Evolutionary conservation across 2,888 invertebrate genomes (phyloP).

Genomic region (Aethes cnicana): DNA sequence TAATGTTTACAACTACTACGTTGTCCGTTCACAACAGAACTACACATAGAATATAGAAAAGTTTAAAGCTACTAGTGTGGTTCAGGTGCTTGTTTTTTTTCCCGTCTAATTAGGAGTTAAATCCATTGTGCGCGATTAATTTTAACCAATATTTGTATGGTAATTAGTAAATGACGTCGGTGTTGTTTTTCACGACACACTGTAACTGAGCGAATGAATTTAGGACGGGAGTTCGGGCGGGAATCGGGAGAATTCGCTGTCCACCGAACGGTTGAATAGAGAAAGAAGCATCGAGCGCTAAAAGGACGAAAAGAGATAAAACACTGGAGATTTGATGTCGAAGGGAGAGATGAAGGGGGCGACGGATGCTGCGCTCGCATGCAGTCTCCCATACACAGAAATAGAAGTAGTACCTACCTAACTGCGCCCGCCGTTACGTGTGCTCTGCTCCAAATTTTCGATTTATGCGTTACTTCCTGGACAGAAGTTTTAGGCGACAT

Average conservation of each 20-base stretch:
- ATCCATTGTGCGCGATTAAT: slow-evolving; percentile 9
- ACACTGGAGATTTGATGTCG: slow-evolving; percentile 33
- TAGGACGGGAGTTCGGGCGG: slow-evolving; percentile 56
- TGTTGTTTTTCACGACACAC: slow-evolving; percentile 46
- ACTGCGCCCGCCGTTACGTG: slow-evolving; percentile 55
- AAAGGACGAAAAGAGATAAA: slow-evolving; percentile 49
- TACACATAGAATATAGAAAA: no score
- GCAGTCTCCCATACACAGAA: slow-evolving; percentile 50
- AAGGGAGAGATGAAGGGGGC: slow-evolving; percentile 43
- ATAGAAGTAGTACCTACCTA: slow-evolving; percentile 69
- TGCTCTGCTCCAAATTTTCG: slow-evolving; percentile 63
- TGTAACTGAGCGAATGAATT: slow-evolving; percentile 50
- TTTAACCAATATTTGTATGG: slow-evolving; percentile 27
- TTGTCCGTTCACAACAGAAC: slow-evolving; percentile 7
- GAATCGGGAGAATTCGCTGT: slow-evolving; percentile 58
- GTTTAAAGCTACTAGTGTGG: slow-evolving; percentile 10
- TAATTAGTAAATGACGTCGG: slow-evolving; percentile 45
- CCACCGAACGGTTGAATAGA: slow-evolving; percentile 43
- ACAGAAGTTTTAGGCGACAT: slow-evolving; percentile 31
- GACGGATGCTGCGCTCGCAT: slow-evolving; percentile 60
- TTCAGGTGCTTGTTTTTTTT: slow-evolving; percentile 10
- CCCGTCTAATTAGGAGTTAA: slow-evolving; percentile 5
- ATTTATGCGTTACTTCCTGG: slow-evolving; percentile 68
- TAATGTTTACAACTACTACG: slow-evolving; percentile 29
- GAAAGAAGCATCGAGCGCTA: slow-evolving; percentile 37